Percentiles rank a stretch among this genome's conserved stretches.
These are phyloP conservation scores for Dendrolimus punctatus DNA, from an alignment of 1,140 invertebrate species.

Conservation along the genomic window DNA sequence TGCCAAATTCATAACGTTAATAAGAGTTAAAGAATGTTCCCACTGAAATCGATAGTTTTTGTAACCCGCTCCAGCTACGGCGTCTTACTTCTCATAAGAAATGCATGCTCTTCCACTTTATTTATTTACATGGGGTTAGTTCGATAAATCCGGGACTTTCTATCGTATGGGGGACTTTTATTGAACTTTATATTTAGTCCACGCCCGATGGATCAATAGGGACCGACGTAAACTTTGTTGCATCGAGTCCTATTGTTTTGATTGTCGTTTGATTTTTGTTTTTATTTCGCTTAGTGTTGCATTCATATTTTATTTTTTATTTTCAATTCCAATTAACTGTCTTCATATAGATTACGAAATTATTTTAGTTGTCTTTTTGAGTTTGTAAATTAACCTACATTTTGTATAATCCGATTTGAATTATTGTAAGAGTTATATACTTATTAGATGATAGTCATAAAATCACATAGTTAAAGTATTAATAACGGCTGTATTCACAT, in stretches of 20 bases:
- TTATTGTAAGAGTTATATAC: no score
- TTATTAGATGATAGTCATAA: no score
- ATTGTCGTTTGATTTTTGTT: neutral
- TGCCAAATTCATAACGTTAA: constrained; percentile 3
- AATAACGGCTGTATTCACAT: no score
- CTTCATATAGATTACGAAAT: no score
- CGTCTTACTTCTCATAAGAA: constrained; percentile 52
- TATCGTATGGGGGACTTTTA: constrained; percentile 59
- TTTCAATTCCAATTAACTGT: no score
- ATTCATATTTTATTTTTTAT: neutral
- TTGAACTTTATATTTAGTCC: constrained; percentile 65
- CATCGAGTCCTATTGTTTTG: constrained; percentile 18
- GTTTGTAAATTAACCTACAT: no score
- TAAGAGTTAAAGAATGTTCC: constrained; percentile 20
- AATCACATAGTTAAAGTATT: no score
- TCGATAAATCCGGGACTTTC: constrained; percentile 64
- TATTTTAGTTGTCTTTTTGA: no score
- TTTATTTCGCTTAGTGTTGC: neutral
- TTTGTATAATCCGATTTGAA: no score
- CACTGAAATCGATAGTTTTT: constrained; percentile 44
- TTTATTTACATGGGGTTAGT: constrained; percentile 67
- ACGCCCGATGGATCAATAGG: constrained; percentile 55
- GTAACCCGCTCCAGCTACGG: constrained; percentile 42
- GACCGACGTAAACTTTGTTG: constrained; percentile 33
- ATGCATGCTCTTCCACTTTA: constrained; percentile 61